These are phyloP conservation scores for Dermolepida albohirtum DNA, from an alignment of 2,888 invertebrate species.

Conservation along the genomic window DNA sequence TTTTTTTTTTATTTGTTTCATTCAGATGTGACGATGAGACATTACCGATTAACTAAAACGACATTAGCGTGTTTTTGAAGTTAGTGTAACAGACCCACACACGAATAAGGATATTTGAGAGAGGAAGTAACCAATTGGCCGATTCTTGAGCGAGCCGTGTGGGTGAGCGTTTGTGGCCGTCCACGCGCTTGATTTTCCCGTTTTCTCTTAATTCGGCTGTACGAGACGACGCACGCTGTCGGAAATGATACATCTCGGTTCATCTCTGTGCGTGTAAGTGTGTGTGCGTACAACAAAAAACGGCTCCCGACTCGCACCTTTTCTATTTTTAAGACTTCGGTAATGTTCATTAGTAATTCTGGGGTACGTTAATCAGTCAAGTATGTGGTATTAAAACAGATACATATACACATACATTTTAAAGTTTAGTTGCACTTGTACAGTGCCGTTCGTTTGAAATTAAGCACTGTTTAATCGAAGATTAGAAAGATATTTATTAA, in stretches of 20 bases:
- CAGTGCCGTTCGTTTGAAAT: no score
- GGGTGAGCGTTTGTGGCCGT: slow-evolving; percentile 27
- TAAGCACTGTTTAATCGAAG: no score
- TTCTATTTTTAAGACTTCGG: slow-evolving; percentile 35
- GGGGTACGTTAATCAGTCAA: slow-evolving; percentile 27
- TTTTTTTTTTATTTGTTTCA: no score
- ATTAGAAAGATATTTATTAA: no score
- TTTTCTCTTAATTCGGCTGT: slow-evolving; percentile 24
- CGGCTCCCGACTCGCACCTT: slow-evolving; percentile 18
- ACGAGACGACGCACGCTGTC: background rate
- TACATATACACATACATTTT: background rate
- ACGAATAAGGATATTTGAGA: background rate
- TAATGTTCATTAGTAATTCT: slow-evolving; percentile 37
- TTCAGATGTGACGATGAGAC: slow-evolving; percentile 15
- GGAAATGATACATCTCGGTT: slow-evolving; percentile 33
- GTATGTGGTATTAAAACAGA: slow-evolving; percentile 26
- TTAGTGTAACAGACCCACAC: slow-evolving; percentile 28
- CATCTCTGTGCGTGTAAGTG: no score
- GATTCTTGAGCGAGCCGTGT: slow-evolving; percentile 26
- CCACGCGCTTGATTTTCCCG: slow-evolving; percentile 34
- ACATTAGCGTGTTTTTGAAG: background rate
- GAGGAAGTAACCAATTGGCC: slow-evolving; percentile 41
- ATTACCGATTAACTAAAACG: slow-evolving; percentile 18
- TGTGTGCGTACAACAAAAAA: slow-evolving; percentile 3
- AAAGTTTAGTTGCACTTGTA: no score